Base-by-base conservation (phyloP, 2,113 vertebrate genomes). In the Ascaphus truei region DNA sequence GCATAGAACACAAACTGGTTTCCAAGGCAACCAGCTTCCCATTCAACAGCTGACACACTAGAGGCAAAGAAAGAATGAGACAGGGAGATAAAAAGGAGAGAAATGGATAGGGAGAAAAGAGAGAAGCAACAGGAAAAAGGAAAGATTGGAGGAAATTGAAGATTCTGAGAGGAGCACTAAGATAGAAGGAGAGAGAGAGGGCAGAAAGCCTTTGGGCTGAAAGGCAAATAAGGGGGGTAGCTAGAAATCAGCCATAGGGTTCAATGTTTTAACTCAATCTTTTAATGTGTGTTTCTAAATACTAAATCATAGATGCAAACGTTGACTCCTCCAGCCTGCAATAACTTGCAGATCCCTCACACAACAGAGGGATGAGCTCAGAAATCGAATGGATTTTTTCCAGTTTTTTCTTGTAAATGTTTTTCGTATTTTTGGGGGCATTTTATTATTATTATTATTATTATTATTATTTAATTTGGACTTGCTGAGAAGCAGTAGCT, bases 11-110 rank as follows among this genome's bases (percentile, higher is more conserved):
- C 55, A 29, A 50, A 51, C 9, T 37, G 66, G 66, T 69, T 69
- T 69, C 66, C 66, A 39, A 50, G 66, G 66, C 47, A 69, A 58
- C 66, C 10, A 13, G 4, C 39, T 66, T 69, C 43, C 34, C 56
- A 48, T 60, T 69, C 30, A 51, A 30, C 23, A 30, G 22, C 56
- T 48, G 41, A 36, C 30, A 58, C 65, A 68, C 27, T 31, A 57
- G 23, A 26, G 27, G 43, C 41, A 58, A 57, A 23, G 20, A 30
- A 34, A 37, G 39, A 61, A 59, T 48, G 33, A 62, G 60, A 43
- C 25, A 47, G 26, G n/a, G 26, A 47, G 39, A 62, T 29, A 62
- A 50, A 34, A n/a, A 26, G 27, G 29, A 62, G 60, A 60, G 55
- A 48, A 36, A 60, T 22, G 27, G 45, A 59, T 60, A 36, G 56